Evolutionary conservation across 2,888 invertebrate species (phyloP), one percentile per base, ranked within the genome.

Genomic region (Nycteola revayana): DNA sequence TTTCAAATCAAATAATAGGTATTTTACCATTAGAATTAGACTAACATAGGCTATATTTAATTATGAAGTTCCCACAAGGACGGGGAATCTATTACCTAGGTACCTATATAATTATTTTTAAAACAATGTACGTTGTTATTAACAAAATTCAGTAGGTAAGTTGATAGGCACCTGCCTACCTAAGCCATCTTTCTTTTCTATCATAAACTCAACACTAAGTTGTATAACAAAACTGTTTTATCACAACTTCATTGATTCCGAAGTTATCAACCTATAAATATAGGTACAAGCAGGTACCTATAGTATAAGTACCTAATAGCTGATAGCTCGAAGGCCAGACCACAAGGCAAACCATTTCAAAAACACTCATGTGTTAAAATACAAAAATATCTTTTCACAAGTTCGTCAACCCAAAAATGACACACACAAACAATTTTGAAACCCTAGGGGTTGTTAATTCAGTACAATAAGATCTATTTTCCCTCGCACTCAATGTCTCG

Each of bases 321-420:
- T 66, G 66, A 70, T 70, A 70, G 49, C 58, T 43, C 64, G 75
- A 75, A 79, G 78, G 77, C 72, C 76, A 72, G 57, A 56, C 66
- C 10, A 46, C 48, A 62, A 72, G 63, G 64, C 61, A 47, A 59
- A 50, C 49, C 37, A 46, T 28, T 40, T 50, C 70, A 72, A 74
- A 63, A 74, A 45, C 48, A 60, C 73, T 48, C 42, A 73, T 70
- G 65, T 71, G 39, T 21, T 49, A 42, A 54, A 48, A 52, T 64
- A 69, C 70, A 63, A 75, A 77, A 74, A 75, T 73, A 75, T 65
- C 65, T 60, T 56, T 42, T 58, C 52, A 49, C 60, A 70, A 74
- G 78, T 82, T 77, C 75, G 71, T 77, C 75, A 78, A 78, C 78
- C 75, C 73, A 75, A 75, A 76, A 73, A 64, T 54, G 44, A 32